phyloP scores from a whole-genome alignment of 37 sponge, comb jelly and placozoan genomes.

The Oscarella lobularis region DNA sequence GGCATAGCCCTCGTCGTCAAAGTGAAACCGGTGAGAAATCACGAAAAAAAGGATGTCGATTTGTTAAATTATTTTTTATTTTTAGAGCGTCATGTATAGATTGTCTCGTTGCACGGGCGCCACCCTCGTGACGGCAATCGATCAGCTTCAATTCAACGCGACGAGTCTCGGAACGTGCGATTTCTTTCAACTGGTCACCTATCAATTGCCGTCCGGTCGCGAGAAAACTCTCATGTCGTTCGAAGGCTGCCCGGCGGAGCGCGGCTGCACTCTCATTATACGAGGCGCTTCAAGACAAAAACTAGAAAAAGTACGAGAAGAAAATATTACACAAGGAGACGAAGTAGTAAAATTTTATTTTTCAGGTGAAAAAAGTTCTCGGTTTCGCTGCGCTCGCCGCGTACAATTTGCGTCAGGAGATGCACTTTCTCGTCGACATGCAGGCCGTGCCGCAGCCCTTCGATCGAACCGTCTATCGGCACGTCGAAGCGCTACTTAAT shows the following conservation, averaged over 20 bases:
- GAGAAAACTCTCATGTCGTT: slow-evolving; percentile 87
- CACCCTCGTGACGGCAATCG: slow-evolving; percentile 54
- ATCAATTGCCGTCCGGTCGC: slow-evolving; percentile 40
- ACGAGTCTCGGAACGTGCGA: slow-evolving; percentile 67
- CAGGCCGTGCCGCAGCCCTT: slow-evolving; percentile 35
- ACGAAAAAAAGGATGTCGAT: too few relatives aligned
- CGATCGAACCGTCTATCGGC: slow-evolving; percentile 1
- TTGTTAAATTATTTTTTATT: too few relatives aligned
- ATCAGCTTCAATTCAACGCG: slow-evolving; percentile 52
- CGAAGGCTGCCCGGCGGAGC: slow-evolving; percentile 51
- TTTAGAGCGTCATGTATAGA: slow-evolving; percentile 58
- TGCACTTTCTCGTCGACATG: slow-evolving; percentile 41
- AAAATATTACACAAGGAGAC: too few relatives aligned
- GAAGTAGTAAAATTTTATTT: too few relatives aligned
- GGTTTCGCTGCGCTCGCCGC: slow-evolving; percentile 48
- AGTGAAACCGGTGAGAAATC: too few relatives aligned
- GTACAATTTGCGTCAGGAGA: slow-evolving; percentile 66
- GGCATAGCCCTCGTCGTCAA: slow-evolving; percentile 77
- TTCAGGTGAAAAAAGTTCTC: slow-evolving; percentile 72
- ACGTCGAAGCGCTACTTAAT: background rate
- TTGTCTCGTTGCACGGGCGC: slow-evolving; percentile 70
- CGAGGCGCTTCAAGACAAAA: slow-evolving; percentile 44
- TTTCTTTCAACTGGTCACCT: slow-evolving; percentile 58
- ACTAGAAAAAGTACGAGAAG: too few relatives aligned
- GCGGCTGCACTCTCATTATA: slow-evolving; percentile 69